Base-by-base conservation (phyloP, 2,888 invertebrate species). In the Drosophila lutescens region DNA sequence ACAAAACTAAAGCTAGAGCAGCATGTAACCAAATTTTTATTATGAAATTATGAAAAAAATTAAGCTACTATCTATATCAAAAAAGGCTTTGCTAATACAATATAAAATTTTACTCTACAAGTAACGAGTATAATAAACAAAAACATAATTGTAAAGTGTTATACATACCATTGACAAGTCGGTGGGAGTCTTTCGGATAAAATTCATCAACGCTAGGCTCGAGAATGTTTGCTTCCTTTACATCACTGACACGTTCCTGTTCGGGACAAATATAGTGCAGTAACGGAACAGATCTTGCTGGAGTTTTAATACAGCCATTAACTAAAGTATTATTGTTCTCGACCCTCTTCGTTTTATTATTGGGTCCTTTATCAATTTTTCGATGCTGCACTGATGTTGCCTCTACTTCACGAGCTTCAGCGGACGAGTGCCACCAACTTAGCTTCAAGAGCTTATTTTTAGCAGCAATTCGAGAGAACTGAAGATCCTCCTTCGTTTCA, bases 401-500 rank as follows among this genome's bases (percentile, higher is more conserved):
- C 49, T 70, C 72, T 3, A 56, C 51, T 23, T 71, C 67, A 12
- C 34, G 38, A 2, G 74, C 68, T 46, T 79, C 77, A 34, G 76
- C 65, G 4, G 88, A 79, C 4, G 90, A 80, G 65, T 90, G 77
- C 90, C 90, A 90, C 90, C 90, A 90, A 53, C 86, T 85, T 4
- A 90, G 72, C 73, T 90, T 90, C 2, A 90, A 73, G 4, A 77
- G 46, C 67, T 88, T 90, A 15, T 78, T 89, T 65, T 89, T 90
- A 12, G 81, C 86, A 7, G 73, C 88, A 43, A 82, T 88, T 17
- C 57, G 58, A 13, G 87, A 74, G 26, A 69, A 56, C 13, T 53
- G 34, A 17, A 32, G 38, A 34, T 43, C 47, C 9, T 34, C 20
- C 10, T 58, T 38, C 20, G 17, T 13, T 4, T 58, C 44, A 13